Conservation (phyloP, 2,888 invertebrate species). For the Megalurothrips usitatus region DNA sequence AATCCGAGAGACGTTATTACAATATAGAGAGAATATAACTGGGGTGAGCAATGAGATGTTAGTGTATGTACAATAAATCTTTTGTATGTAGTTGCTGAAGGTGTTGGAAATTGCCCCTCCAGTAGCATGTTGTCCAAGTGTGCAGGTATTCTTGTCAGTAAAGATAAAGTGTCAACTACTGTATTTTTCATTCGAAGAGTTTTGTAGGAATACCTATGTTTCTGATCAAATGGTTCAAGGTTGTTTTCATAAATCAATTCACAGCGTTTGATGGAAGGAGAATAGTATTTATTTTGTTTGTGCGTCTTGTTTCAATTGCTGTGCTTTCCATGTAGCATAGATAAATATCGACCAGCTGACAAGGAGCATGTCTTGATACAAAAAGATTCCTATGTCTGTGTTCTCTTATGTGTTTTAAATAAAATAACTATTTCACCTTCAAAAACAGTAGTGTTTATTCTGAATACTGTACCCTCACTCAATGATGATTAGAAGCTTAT, state of each 20-base stretch:
- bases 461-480: neutral
- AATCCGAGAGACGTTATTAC: neutral
- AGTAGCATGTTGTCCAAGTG: slow-evolving; percentile 9
- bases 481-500: neutral
- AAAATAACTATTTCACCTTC: neutral
- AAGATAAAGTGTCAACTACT: neutral
- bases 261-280: neutral
- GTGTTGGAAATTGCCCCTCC: neutral
- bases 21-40: neutral
- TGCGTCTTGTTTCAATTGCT: neutral
- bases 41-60: neutral
- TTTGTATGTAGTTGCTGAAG: slow-evolving; percentile 17
- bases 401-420: slow-evolving; percentile 12
- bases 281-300: neutral
- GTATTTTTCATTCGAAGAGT: slow-evolving; percentile 8
- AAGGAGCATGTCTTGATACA: neutral
- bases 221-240: neutral
- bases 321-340: neutral
- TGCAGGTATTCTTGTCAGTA: neutral
- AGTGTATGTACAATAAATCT: slow-evolving; percentile 22
- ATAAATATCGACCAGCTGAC: neutral
- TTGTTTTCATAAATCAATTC: neutral
- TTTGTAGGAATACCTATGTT: neutral
- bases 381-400: slow-evolving; percentile 5
- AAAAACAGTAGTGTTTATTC: neutral